Evolutionary conservation across 1,140 invertebrate genomes (phyloP).

Genomic region (Halesus radiatus): DNA sequence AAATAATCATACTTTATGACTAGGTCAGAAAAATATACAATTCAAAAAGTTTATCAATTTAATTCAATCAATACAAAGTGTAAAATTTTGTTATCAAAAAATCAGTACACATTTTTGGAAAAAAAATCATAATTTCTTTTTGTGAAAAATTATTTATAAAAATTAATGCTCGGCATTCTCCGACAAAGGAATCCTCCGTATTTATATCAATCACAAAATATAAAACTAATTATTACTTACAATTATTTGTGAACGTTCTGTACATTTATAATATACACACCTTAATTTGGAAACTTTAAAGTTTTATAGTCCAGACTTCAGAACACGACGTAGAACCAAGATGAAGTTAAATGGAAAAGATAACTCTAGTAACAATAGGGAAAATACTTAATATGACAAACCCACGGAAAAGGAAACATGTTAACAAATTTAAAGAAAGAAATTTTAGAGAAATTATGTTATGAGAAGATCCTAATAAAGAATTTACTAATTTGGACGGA

Average conservation of each 20-base stretch:
- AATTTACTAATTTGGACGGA: conserved; percentile 1
- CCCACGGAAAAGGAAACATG: no score
- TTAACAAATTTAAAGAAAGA: no score
- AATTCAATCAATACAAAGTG: no score
- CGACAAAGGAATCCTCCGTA: not conserved
- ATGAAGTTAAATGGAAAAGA: no score
- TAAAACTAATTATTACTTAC: conserved; percentile 3
- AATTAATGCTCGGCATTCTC: not conserved
- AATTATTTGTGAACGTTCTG: not conserved
- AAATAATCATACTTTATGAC: conserved; percentile 18
- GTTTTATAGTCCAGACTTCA: not conserved
- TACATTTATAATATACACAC: not conserved
- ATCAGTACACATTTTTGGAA: not conserved
- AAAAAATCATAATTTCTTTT: conserved; percentile 2
- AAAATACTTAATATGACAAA: no score
- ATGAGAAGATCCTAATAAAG: no score
- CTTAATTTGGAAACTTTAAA: not conserved
- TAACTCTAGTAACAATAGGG: no score
- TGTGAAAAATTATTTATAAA: not conserved
- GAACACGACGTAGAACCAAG: not conserved
- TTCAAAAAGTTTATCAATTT: not conserved
- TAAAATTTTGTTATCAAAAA: not conserved
- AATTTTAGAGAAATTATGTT: no score
- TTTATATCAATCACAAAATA: not conserved
- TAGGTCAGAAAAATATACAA: conserved; percentile 11